phyloP scores from a whole-genome alignment of 1,140 invertebrate species.

The Tenebrio molitor region DNA sequence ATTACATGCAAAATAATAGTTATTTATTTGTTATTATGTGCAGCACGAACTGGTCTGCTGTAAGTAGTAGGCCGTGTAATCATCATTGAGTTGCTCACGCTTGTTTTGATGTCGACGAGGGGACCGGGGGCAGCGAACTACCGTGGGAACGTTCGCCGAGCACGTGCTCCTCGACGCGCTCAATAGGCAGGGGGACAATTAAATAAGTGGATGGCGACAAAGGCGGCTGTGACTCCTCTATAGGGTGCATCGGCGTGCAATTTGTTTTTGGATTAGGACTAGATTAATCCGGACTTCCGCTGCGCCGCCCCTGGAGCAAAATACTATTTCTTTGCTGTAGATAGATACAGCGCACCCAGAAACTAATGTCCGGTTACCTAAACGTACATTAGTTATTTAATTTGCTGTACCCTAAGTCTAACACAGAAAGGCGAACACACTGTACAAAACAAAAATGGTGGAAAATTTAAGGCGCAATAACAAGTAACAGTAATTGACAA shows the following conservation, averaged over 20 bases:
- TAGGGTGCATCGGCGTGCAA: background rate
- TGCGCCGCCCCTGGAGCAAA: background rate
- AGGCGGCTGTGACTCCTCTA: background rate
- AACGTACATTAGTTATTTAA: too few relatives aligned
- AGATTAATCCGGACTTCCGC: background rate
- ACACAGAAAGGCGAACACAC: too few relatives aligned
- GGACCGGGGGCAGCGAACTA: conserved; percentile 49
- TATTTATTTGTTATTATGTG: conserved; percentile 55
- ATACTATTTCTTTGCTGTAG: too few relatives aligned
- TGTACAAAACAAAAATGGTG: too few relatives aligned
- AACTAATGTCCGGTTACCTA: too few relatives aligned
- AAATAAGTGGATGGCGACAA: background rate
- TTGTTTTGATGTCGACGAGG: conserved; percentile 37
- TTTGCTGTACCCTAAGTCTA: too few relatives aligned
- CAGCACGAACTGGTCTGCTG: conserved; percentile 50
- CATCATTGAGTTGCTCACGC: conserved; percentile 54
- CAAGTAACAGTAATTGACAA: too few relatives aligned
- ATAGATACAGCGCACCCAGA: too few relatives aligned
- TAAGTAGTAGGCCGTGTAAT: conserved; percentile 52
- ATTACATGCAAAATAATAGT: conserved; percentile 55
- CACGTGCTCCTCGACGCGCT: conserved; percentile 49
- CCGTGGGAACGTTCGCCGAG: conserved; percentile 56
- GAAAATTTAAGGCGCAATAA: too few relatives aligned
- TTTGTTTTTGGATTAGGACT: background rate
- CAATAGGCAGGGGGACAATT: background rate